Conservation (phyloP, 1,140 invertebrate genomes). For the Dryas iulia region DNA sequence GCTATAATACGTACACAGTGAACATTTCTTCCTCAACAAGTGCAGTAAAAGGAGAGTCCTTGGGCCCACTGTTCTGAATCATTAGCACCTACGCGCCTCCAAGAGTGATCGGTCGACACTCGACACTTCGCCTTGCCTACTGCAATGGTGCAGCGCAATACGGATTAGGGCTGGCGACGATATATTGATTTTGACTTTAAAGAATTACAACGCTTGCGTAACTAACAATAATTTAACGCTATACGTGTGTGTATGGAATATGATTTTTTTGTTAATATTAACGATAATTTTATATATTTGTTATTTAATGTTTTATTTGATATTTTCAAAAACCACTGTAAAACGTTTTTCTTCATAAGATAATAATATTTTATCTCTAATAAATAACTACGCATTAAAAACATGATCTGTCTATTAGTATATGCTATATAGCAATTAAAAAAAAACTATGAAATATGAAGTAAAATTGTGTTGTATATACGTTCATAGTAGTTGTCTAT, state of each 20-base stretch:
- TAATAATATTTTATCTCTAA: too few species aligned
- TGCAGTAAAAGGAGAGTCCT: conserved; percentile 69
- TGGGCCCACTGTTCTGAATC: conserved; percentile 59
- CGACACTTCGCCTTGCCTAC: conserved; percentile 17
- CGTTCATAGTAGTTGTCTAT: too few species aligned
- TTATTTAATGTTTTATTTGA: too few species aligned
- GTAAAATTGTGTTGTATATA: too few species aligned
- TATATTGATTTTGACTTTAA: neutral
- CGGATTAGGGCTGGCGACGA: conserved; percentile 20
- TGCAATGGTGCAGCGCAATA: conserved; percentile 33
- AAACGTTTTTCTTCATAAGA: too few species aligned
- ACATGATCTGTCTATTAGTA: too few species aligned
- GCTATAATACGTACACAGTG: neutral
- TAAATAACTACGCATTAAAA: too few species aligned
- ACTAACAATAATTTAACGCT: neutral
- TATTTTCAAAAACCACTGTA: too few species aligned
- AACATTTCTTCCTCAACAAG: conserved; percentile 47
- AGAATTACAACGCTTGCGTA: neutral
- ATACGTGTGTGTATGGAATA: too few species aligned
- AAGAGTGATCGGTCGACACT: conserved; percentile 34
- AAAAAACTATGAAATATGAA: too few species aligned
- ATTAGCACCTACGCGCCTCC: conserved; percentile 52
- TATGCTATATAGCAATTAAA: too few species aligned
- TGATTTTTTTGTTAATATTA: too few species aligned
- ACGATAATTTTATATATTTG: neutral